Conservation (phyloP, 2,888 invertebrate genomes). For the Silvanus unidentatus region DNA sequence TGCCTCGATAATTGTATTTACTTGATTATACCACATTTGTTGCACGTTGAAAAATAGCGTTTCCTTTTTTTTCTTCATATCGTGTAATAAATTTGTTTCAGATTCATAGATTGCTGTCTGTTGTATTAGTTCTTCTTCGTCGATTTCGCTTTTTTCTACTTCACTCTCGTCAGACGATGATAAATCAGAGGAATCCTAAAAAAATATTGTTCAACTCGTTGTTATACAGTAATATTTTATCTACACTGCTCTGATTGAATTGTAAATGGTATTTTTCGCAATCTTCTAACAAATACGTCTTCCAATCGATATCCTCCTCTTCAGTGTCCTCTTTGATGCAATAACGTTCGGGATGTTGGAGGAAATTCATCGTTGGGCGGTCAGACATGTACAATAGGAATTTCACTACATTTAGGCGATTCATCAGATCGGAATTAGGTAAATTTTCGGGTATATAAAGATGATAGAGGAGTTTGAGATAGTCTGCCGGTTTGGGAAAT, state of each 20-base stretch:
- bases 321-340: conserved; percentile 32
- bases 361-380: conserved; percentile 37
- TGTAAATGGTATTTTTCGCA: conserved; percentile 2
- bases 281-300: conserved; percentile 47
- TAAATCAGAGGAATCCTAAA: conserved; percentile 19
- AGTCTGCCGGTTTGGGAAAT: conserved; percentile 33
- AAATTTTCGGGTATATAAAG: conserved; percentile 29
- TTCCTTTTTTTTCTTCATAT: conserved; percentile 26
- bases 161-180: conserved; percentile 15
- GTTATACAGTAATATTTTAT: too few species aligned
- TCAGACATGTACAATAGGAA: conserved; percentile 39
- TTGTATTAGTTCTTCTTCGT: background rate
- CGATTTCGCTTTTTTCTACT: conserved; percentile 5
- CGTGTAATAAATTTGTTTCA: conserved; percentile 22
- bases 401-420: conserved; percentile 35
- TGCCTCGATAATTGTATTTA: conserved; percentile 29
- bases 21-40: conserved; percentile 36
- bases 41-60: conserved; percentile 34
- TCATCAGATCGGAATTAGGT: conserved; percentile 27
- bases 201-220: conserved; percentile 1
- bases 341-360: conserved; percentile 29
- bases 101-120: conserved; percentile 16
- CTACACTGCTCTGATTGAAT: background rate
- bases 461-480: conserved; percentile 31
- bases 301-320: conserved; percentile 49